Base-by-base conservation (phyloP, 2,797 vertebrate genomes). In the Enteromius afrohamiltoni region DNA sequence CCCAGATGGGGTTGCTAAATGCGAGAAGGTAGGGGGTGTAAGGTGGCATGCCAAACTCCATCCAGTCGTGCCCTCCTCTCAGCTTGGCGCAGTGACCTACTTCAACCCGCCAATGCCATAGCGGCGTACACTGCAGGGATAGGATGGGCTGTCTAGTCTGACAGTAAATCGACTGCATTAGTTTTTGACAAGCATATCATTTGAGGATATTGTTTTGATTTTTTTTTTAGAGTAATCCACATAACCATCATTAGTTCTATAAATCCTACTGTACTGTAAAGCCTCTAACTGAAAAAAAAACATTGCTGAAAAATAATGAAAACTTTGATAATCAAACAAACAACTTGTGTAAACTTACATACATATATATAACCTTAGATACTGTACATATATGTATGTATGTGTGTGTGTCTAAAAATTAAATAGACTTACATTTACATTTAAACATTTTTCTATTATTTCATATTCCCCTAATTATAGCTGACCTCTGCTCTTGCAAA, bases 31-130 rank as follows among this genome's bases (percentile, higher is more conserved):
- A 83, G 91, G 91, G 91, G 90, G 90, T 90, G 83, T 81, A 90
- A 92, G 93, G 93, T 93, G 91, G 90, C 90, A 89, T 89, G 93
- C 90, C 92, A 91, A 88, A 86, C 88, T 83, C 90, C 87, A 90
- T 92, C 92, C 92, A 91, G 92, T 91, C 91, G 89, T 76, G 92
- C 91, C 92, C 93, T 93, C 90, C 90, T 91, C 89, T 86, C 84
- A 53, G 79, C 85, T 68, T 80, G 88, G 67, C 86, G 62, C 89
- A 87, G 86, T 94, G 95, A 94, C 94, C 94, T 92, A 94, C 86
- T 94, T 88, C 94, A 91, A 84, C 86, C 86, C 80, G 86, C 88
- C 87, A 88, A 86, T 58, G 89, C 62, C 64, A 78, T 77, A 64
- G 68, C 62, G 40, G 65, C 21, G 40, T 29, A 79, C 71, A 29